Conservation (phyloP, 2,888 invertebrate genomes). For the Nysson spinosus region DNA sequence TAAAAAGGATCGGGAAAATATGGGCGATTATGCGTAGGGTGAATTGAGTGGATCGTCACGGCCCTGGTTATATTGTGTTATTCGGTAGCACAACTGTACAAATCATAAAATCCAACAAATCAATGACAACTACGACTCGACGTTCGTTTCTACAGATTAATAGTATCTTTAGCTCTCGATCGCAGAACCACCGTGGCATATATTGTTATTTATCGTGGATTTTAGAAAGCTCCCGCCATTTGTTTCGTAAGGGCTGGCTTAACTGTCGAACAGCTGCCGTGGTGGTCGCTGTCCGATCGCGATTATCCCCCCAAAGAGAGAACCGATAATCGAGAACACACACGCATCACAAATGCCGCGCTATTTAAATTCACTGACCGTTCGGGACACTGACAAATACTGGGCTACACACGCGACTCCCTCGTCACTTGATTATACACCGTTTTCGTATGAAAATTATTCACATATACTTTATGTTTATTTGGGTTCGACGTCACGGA, state of each 20-base stretch:
- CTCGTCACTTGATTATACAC: constrained; percentile 45
- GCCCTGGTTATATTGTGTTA: constrained; percentile 63
- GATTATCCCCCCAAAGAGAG: constrained; percentile 60
- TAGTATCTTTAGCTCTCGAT: constrained; percentile 9
- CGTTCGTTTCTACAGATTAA: constrained; percentile 10
- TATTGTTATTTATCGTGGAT: constrained; percentile 23
- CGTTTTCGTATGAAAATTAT: constrained; percentile 50
- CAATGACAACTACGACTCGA: constrained; percentile 29
- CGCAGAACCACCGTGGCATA: constrained; percentile 9
- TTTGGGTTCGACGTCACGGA: constrained; percentile 70
- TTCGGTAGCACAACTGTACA: constrained; percentile 59
- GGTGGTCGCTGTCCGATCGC: constrained; percentile 54
- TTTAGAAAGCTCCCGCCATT: constrained; percentile 65
- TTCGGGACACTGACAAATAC: constrained; percentile 51
- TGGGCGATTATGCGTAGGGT: constrained; percentile 34
- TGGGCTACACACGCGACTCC: constrained; percentile 51
- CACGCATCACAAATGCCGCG: constrained; percentile 62
- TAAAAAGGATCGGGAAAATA: constrained; percentile 9
- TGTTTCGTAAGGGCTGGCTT: constrained; percentile 55
- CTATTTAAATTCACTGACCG: constrained; percentile 69
- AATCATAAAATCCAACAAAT: constrained; percentile 55
- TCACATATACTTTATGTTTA: constrained; percentile 69
- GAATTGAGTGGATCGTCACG: constrained; percentile 46
- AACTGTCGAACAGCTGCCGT: constrained; percentile 68
- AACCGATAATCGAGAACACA: constrained; percentile 55